These are phyloP conservation scores for Herpetotheres cachinnans DNA, from an alignment of 2,113 vertebrate species.

Conservation along the genomic window DNA sequence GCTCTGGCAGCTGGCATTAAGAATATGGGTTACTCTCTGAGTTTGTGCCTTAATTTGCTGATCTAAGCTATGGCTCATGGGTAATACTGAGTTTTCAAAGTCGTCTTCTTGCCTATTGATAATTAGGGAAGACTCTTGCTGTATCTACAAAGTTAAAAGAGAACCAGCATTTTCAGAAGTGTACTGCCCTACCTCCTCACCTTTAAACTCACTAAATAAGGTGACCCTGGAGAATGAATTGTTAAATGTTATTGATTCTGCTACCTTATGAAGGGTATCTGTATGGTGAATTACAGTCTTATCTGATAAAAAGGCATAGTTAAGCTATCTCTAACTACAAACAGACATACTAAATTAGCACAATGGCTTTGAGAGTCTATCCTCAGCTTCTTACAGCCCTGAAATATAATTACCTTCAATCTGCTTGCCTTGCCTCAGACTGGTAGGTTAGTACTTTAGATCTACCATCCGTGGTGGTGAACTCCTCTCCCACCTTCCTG, in stretches of 20 bases:
- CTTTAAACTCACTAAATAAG: background rate
- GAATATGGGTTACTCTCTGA: background rate
- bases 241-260: background rate
- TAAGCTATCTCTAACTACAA: background rate
- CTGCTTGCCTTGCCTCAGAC: background rate
- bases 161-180: background rate
- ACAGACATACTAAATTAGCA: background rate
- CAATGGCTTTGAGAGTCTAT: background rate
- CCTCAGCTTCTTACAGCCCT: background rate
- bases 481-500: background rate
- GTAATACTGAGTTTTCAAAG: background rate
- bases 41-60: background rate
- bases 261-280: background rate
- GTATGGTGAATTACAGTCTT: background rate
- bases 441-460: background rate
- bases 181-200: background rate
- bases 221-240: background rate
- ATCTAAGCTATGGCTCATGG: background rate
- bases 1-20: background rate
- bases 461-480: background rate
- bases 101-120: background rate
- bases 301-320: background rate
- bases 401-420: constrained; percentile 2
- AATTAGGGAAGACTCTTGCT: background rate
- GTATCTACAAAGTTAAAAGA: background rate